phyloP scores from a whole-genome alignment of 2,113 vertebrate species.

The Perca schrenkii region DNA sequence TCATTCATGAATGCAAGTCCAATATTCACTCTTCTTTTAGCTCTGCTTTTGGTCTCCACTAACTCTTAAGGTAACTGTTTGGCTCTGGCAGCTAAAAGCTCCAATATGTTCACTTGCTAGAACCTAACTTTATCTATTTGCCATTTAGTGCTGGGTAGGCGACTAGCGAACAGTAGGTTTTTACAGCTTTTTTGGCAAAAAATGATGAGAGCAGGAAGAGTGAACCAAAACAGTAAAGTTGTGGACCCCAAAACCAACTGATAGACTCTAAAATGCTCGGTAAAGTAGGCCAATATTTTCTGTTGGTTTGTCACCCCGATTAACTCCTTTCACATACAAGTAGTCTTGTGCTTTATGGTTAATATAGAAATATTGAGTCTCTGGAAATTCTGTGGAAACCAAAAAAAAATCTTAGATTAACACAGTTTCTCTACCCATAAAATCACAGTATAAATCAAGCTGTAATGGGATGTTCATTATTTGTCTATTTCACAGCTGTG shows the following conservation, averaged over 20 bases:
- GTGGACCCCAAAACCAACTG: background rate
- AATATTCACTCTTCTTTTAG: too few relatives aligned
- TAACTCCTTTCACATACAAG: too few relatives aligned
- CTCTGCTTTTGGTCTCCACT: too few relatives aligned
- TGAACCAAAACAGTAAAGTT: background rate
- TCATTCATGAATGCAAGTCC: too few relatives aligned
- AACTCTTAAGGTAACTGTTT: too few relatives aligned
- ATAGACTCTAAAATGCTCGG: background rate
- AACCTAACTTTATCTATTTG: background rate
- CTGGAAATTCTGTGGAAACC: conserved; percentile 22
- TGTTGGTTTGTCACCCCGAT: too few relatives aligned
- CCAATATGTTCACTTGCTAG: background rate
- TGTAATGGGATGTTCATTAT: conserved; percentile 47
- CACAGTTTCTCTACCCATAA: background rate
- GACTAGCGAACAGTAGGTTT: background rate
- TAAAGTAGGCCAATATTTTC: background rate
- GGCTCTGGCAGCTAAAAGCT: background rate
- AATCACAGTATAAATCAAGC: conserved; percentile 56
- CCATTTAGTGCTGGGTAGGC: background rate
- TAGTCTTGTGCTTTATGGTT: background rate
- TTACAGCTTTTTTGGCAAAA: background rate
- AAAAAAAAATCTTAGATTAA: conserved; percentile 6
- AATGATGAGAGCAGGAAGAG: background rate
- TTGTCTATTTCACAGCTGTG: conserved; percentile 27
- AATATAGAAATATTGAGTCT: too few relatives aligned